Conservation (phyloP, 2,797 vertebrate species). For the Hydrocynus forskahlii region DNA sequence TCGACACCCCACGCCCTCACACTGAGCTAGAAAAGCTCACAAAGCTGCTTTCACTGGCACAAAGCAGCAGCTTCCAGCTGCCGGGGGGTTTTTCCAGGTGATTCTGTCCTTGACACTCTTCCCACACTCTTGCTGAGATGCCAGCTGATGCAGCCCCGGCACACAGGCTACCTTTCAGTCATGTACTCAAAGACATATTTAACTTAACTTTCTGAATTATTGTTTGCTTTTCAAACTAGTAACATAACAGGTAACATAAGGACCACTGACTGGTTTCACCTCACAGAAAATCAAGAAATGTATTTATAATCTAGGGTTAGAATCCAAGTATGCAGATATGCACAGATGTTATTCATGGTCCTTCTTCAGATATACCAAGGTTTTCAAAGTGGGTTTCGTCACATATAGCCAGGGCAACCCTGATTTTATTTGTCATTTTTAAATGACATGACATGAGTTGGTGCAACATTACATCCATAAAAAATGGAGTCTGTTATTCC, state of each 20-base stretch:
- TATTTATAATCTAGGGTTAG: not conserved
- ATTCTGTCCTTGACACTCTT: slow-evolving; percentile 43
- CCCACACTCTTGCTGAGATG: slow-evolving; percentile 31
- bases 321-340: not conserved
- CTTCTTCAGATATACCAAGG: no score
- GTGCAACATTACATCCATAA: no score
- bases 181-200: not conserved
- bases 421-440: no score
- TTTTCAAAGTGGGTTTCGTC: not conserved
- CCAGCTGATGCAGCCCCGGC: slow-evolving; percentile 37
- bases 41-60: slow-evolving; percentile 21
- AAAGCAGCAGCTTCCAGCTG: slow-evolving; percentile 32
- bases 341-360: no score
- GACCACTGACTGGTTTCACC: not conserved
- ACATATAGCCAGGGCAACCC: no score
- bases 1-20: not conserved
- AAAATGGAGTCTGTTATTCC: no score
- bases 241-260: not conserved
- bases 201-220: not conserved
- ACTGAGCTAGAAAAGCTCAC: not conserved
- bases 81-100: slow-evolving; percentile 18
- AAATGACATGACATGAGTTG: no score
- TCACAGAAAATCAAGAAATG: not conserved
- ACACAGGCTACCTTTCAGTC: not conserved
- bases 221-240: not conserved